Base-by-base conservation (phyloP, 2,113 vertebrate genomes). In the Haliaeetus leucogaster region DNA sequence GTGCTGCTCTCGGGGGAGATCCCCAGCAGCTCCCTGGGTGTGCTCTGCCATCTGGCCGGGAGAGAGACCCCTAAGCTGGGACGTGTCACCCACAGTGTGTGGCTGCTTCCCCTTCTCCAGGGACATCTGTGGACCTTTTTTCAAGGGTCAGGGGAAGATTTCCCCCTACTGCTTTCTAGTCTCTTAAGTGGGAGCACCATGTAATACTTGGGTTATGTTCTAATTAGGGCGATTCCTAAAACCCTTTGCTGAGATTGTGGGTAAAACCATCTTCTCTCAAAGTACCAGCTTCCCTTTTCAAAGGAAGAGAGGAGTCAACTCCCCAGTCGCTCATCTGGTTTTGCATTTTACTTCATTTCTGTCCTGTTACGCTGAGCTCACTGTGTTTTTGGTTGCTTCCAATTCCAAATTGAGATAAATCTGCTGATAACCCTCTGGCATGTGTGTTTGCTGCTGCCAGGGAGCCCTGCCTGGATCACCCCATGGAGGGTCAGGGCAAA, bases 281-380 rank as follows among this genome's bases (percentile, higher is more conserved):
- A 88, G 90, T 67, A 90, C 71, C 10, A 3, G 17, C 70, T 95
- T 94, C 48, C 47, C 43, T 93, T 89, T 93, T 91, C 73, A 89
- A 87, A 91, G 74, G 65, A 86, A 67, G 63, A 86, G 59, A 74
- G 72, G 59, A 91, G 20, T 86, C 61, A n/a, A 5, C 23, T 78
- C 77, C 16, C 16, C 38, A 55, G 47, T 55, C 2, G 2, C 59
- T 93, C 90, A 92, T 93, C 89, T 95, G 89, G 89, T 95, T 93
- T 91, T 97, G 65, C 68, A 95, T 95, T 96, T 89, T 87, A 29
- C 65, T 93, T 86, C 8, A 16, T 95, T 95, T 93, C 94, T 91
- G 34, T 65, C 66, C 80, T 11, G 1, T 93, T 96, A 61, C 20
- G 43, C 86, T 92, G 88, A 93, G 67, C 80, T 90, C 47, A 29